Conservation (phyloP, 2,888 invertebrate species). For the Griposia aprilina region DNA sequence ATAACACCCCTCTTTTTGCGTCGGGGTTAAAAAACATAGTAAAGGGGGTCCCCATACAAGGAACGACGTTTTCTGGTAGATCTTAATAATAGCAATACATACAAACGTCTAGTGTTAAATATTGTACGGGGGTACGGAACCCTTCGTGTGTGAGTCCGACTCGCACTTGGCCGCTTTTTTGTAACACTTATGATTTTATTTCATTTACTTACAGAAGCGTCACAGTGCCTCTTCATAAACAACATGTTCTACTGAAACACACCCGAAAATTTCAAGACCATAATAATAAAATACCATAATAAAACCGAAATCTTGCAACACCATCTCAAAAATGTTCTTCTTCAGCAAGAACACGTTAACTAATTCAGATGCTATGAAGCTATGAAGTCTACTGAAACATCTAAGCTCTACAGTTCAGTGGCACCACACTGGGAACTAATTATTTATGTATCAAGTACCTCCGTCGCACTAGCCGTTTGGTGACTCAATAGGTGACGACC, state of each 20-base stretch:
- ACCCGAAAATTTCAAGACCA: not conserved
- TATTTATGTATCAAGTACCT: slow-evolving; percentile 56
- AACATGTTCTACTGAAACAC: not conserved
- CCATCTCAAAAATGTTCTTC: not conserved
- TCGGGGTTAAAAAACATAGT: too few relatives aligned
- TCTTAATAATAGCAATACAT: too few relatives aligned
- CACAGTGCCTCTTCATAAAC: not conserved
- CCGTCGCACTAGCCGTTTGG: slow-evolving; percentile 43
- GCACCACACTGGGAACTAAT: slow-evolving; percentile 34
- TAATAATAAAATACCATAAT: too few relatives aligned
- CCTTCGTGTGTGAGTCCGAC: too few relatives aligned
- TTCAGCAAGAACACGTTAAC: not conserved
- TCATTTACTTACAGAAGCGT: not conserved
- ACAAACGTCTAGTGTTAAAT: too few relatives aligned
- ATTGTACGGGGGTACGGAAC: too few relatives aligned
- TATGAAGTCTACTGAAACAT: slow-evolving; percentile 1
- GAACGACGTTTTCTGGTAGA: too few relatives aligned
- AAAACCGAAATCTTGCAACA: too few relatives aligned
- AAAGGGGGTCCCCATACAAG: too few relatives aligned
- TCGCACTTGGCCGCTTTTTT: too few relatives aligned
- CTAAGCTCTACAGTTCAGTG: slow-evolving; percentile 35
- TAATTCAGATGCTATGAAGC: too few relatives aligned
- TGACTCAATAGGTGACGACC: slow-evolving; percentile 66
- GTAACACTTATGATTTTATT: not conserved
- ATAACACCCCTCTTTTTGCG: too few relatives aligned